These are phyloP conservation scores for Magallana ariakensis DNA, from an alignment of 1,140 invertebrate species.

Conservation along the genomic window DNA sequence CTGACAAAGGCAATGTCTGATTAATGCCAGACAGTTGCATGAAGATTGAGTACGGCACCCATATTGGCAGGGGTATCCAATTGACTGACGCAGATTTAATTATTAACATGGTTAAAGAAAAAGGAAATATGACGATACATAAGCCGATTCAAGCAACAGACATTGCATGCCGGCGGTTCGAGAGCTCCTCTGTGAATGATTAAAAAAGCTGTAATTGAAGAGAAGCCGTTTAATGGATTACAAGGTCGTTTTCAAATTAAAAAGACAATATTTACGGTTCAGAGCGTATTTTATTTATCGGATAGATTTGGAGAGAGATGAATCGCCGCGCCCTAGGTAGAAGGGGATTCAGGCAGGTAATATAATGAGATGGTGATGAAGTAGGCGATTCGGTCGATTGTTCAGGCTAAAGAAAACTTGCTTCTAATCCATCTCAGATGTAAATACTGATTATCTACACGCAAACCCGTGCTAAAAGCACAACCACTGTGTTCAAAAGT, in stretches of 20 bases:
- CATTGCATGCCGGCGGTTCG: constrained; percentile 23
- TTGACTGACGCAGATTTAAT: constrained; percentile 7
- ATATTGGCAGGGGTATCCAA: not conserved
- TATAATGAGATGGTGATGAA: constrained; percentile 20
- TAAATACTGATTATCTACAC: constrained; percentile 32
- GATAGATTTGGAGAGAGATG: constrained; percentile 25
- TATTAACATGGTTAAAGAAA: not conserved
- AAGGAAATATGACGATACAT: not conserved
- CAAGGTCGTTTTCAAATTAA: constrained; percentile 38
- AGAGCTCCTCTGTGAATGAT: not conserved
- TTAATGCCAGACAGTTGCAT: not conserved
- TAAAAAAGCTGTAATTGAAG: constrained; percentile 31
- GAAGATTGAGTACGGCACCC: not conserved
- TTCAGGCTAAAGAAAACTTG: constrained; percentile 6
- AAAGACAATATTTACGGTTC: constrained; percentile 36
- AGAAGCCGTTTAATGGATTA: constrained; percentile 27
- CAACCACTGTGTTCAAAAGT: not conserved
- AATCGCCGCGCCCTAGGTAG: not conserved
- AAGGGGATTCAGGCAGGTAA: constrained; percentile 3
- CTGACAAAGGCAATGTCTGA: not conserved
- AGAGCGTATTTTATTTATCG: constrained; percentile 25
- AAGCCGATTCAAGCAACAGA: not conserved
- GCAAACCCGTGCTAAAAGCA: not conserved
- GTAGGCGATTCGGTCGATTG: not conserved
- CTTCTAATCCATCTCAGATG: constrained; percentile 33